Percentiles rank a stretch among this genome's conserved stretches.
These are phyloP conservation scores for Synanthedon andrenaeformis DNA, from an alignment of 2,888 invertebrate genomes.

Conservation along the genomic window DNA sequence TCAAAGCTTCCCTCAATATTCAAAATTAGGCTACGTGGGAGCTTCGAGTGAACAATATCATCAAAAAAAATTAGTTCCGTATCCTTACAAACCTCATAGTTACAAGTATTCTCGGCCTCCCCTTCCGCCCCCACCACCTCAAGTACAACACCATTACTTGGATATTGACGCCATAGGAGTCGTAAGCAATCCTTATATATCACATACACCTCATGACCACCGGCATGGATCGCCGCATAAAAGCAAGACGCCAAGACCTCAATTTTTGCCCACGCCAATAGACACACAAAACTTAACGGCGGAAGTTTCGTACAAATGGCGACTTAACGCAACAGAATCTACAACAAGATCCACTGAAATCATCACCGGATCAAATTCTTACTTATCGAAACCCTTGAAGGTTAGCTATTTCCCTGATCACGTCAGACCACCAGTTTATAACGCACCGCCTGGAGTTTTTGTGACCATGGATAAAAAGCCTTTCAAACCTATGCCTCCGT, in stretches of 20 bases:
- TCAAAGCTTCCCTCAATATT: constrained; percentile 23
- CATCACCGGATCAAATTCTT: constrained; percentile 24
- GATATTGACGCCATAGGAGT: constrained; percentile 18
- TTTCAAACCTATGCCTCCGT: constrained; percentile 59
- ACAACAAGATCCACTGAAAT: constrained; percentile 32
- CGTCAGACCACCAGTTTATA: constrained; percentile 53
- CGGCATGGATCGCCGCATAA: constrained; percentile 28
- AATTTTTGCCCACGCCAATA: constrained; percentile 14
- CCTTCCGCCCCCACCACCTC: constrained; percentile 24
- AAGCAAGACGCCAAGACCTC: constrained; percentile 39
- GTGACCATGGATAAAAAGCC: constrained; percentile 62
- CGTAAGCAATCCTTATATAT: constrained; percentile 17
- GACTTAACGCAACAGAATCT: constrained; percentile 23
- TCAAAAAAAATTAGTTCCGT: constrained; percentile 34
- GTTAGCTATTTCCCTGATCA: constrained; percentile 42
- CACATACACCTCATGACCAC: constrained; percentile 23
- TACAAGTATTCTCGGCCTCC: constrained; percentile 36
- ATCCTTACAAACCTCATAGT: constrained; percentile 28
- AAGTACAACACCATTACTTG: constrained; percentile 28
- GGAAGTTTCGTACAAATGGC: constrained; percentile 22
- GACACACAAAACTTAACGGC: constrained; percentile 22
- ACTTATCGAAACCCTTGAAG: constrained; percentile 34
- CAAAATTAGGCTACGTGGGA: constrained; percentile 37
- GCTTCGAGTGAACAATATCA: constrained; percentile 30
- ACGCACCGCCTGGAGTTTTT: constrained; percentile 59